Base-by-base conservation (phyloP, 2,797 vertebrate species). In the Spondyliosoma cantharus region DNA sequence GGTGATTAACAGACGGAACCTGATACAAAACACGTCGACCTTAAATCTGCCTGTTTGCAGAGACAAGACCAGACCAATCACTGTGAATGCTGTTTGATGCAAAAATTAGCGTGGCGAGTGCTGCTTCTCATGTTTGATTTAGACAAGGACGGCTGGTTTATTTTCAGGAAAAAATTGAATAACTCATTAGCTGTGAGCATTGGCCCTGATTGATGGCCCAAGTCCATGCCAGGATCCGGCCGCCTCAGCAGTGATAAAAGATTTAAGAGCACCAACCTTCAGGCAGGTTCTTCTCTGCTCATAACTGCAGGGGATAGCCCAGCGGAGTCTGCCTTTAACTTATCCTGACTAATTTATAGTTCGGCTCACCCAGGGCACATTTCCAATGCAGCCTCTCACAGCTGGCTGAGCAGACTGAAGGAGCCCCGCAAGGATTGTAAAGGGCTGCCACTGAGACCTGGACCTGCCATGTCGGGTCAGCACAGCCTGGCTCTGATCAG, bases 171-270 rank as follows among this genome's bases (percentile, higher is more conserved):
- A 37, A 92, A 88, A 86, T 83, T 85, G 76, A 92, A 89, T 86
- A 85, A 88, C 70, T 82, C 90, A 92, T 94, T 92, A 93, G 90
- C 89, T 78, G 65, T 52, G 70, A 72, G 85, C 84, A 83, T 75
- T 78, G 85, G 81, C 62, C 68, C 62, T 91, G 93, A 94, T 89
- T 91, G 91, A 95, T 93, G 82, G 87, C 81, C 69, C 50, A 66
- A 58, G 75, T 82, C 84, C 73, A 81, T 78, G 80, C 84, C 87
- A 45, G 83, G 76, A 87, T 86, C 80, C 53, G 81, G 82, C 91
- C 80, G 86, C 85, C 90, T 94, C 91, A 90, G 90, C 88, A 85
- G 64, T 82, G 87, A 88, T 92, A 66, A 91, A 89, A 93, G 92
- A 94, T 95, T 94, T 92, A 94, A 86, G 80, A 84, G 83, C 59